Evolutionary conservation across 1,140 invertebrate genomes (phyloP), one percentile per base, ranked within the genome.

Genomic region (Parapsyche elsis): DNA sequence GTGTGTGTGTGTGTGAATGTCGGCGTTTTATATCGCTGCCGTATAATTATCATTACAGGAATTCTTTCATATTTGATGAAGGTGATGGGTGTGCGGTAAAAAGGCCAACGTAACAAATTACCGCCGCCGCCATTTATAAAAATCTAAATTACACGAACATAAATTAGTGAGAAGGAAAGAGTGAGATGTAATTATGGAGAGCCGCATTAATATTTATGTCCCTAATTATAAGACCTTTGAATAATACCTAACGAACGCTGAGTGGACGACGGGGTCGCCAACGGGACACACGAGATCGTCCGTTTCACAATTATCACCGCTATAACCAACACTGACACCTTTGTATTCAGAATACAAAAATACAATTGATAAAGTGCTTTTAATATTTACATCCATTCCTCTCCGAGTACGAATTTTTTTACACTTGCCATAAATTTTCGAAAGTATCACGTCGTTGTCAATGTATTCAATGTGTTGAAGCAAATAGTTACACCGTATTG

Each of bases 161-260:
- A 83, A 83, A 83, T 83, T 83, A 83, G 81, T 83, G 76, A 80
- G 81, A 80, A 83, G 81, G 81, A 83, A 83, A 79, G 81, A 83
- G 81, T 83, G 81, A 83, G 81, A 83, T 83, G 81, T 83, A 83
- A 83, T 83, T 83, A 83, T 83, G 81, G 81, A 80, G 79, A 83
- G 79, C 81, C 81, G 81, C 81, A 83, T 83, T 83, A 83, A 83
- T 83, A 83, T 83, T 83, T 83, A 83, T 83, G 81, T 83, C 79
- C 81, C 81, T 83, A 83, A 83, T 83, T 83, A 83, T 83, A 83
- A 83, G 81, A 83, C 81, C 81, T 83, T 83, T 83, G 81, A 83
- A 83, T 83, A 83, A 83, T 83, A 83, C 81, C 81, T 83, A 83
- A 83, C 81, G 81, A 83, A 83, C 64, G 79, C 79, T 73, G 79